Percentiles rank a stretch among this genome's conserved stretches.
These are phyloP conservation scores for Epizoanthus rinbou DNA, from an alignment of 92 coral and sea anemone genomes.

Conservation along the genomic window DNA sequence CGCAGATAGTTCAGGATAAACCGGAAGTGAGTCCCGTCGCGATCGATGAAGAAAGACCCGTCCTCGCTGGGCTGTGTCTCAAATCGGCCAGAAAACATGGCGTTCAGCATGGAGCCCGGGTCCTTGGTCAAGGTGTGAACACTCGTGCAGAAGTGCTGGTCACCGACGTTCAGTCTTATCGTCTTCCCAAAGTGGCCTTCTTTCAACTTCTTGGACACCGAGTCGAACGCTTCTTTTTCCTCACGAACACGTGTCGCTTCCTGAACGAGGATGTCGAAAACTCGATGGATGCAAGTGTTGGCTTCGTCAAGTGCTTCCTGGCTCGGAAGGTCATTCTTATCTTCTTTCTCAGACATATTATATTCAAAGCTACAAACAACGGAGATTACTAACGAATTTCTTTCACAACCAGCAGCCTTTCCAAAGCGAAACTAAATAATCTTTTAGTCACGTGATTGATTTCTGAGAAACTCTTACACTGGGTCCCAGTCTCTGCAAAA, in stretches of 20 bases:
- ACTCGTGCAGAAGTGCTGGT: constrained; percentile 64
- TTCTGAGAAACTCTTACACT: too few species aligned
- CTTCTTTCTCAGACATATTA: too few species aligned
- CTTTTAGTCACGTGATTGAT: too few species aligned
- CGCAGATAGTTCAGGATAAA: constrained; percentile 76
- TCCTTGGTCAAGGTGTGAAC: constrained; percentile 59
- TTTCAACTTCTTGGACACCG: constrained; percentile 59
- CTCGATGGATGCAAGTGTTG: too few species aligned
- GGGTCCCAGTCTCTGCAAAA: too few species aligned
- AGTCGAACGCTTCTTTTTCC: constrained; percentile 57
- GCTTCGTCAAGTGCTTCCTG: too few species aligned
- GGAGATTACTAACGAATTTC: too few species aligned
- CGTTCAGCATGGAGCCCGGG: constrained; percentile 69
- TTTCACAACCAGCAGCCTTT: too few species aligned
- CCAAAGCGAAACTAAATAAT: too few species aligned
- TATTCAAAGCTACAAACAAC: too few species aligned
- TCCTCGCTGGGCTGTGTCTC: constrained; percentile 69
- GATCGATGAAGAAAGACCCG: constrained; percentile 78
- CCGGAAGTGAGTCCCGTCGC: constrained; percentile 74
- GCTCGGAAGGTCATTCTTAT: too few species aligned
- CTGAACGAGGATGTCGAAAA: background rate
- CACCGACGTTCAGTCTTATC: constrained; percentile 66
- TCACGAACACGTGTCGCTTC: constrained; percentile 37
- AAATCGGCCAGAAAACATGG: constrained; percentile 63
- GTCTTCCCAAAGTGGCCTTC: constrained; percentile 61